Percentiles rank a stretch among this genome's conserved stretches.
Evolutionary conservation across 2,888 invertebrate species (phyloP).

Genomic region (Rosalia funebris): DNA sequence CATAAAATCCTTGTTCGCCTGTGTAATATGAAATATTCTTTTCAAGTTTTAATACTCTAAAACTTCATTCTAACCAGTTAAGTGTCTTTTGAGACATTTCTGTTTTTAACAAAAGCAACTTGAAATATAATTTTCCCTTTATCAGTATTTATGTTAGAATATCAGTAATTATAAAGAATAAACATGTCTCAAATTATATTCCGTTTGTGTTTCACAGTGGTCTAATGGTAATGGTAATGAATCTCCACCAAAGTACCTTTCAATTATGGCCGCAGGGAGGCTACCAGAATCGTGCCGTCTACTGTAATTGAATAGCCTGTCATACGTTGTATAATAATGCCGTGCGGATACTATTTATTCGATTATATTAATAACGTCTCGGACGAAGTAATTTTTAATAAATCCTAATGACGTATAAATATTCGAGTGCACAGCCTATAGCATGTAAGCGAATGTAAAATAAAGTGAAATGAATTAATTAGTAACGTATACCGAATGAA

Average conservation of each 20-base stretch:
- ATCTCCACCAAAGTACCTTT: constrained; percentile 7
- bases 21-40: too few species aligned
- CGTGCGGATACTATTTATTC: neutral
- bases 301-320: constrained; percentile 6
- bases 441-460: constrained; percentile 6
- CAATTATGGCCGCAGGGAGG: neutral
- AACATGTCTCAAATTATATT: neutral
- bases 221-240: constrained; percentile 14
- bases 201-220: neutral
- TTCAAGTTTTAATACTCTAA: too few species aligned
- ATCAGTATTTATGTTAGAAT: too few species aligned
- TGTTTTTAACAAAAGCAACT: too few species aligned
- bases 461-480: constrained; percentile 20
- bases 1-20: too few species aligned
- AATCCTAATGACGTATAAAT: neutral
- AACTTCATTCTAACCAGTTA: too few species aligned
- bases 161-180: too few species aligned
- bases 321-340: constrained; percentile 6
- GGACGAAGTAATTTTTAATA: constrained; percentile 6
- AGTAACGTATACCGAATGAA: constrained; percentile 10
- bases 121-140: too few species aligned
- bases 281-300: constrained; percentile 8
- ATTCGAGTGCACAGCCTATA: constrained; percentile 1
- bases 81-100: too few species aligned
- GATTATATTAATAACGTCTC: neutral